These are phyloP conservation scores for Episyrphus balteatus DNA, from an alignment of 1,140 invertebrate genomes.

Conservation along the genomic window DNA sequence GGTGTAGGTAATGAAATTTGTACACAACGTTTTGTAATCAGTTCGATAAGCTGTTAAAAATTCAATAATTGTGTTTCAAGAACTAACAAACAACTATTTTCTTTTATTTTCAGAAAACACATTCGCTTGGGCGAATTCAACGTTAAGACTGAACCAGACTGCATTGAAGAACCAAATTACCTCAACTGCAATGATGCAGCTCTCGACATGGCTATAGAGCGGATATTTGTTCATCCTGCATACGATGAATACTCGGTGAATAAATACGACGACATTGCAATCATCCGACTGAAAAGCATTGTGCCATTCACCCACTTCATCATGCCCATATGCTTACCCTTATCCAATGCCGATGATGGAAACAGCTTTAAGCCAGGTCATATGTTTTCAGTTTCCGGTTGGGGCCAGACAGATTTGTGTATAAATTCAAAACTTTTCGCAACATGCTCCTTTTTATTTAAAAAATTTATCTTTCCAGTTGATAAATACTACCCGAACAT, in stretches of 20 bases:
- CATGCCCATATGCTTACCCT: conserved; percentile 67
- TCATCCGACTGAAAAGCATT: conserved; percentile 60
- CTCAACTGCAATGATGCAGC: conserved; percentile 33
- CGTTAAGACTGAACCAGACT: conserved; percentile 44
- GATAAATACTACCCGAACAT: conserved; percentile 33
- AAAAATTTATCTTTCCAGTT: conserved; percentile 12
- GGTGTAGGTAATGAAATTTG: too few species aligned
- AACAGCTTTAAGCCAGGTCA: conserved; percentile 37
- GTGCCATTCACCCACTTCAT: conserved; percentile 62
- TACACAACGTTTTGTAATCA: too few species aligned
- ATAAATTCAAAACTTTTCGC: conserved; percentile 2
- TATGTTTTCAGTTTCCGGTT: conserved; percentile 62
- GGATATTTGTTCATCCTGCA: conserved; percentile 34
- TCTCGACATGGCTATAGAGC: conserved; percentile 30
- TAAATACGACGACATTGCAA: conserved; percentile 57
- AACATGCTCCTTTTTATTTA: background rate
- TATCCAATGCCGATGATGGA: conserved; percentile 29
- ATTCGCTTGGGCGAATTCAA: conserved; percentile 54
- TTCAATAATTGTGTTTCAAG: too few species aligned
- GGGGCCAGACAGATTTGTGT: conserved; percentile 62
- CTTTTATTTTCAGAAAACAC: conserved; percentile 26
- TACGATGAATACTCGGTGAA: conserved; percentile 30
- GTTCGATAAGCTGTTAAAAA: too few species aligned
- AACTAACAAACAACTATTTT: too few species aligned
- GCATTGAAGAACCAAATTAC: conserved; percentile 35